phyloP scores from a whole-genome alignment of 2,888 invertebrate genomes.

The Ommatoiulus sabulosus region DNA sequence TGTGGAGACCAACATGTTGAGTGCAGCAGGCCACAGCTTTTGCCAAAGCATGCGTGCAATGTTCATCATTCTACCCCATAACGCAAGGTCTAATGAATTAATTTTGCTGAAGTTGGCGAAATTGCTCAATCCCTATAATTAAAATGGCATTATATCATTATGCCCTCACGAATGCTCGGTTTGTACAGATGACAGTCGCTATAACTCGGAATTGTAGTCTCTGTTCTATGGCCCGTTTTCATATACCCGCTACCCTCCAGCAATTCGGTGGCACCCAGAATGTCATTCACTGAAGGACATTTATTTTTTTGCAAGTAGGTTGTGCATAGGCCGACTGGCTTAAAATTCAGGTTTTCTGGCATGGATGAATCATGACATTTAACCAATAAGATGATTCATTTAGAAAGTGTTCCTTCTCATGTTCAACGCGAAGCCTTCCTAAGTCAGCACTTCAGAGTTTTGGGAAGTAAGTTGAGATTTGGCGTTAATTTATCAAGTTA shows the following conservation, averaged over 20 bases:
- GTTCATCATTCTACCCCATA: neutral
- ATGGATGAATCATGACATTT: neutral
- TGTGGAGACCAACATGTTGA: no score
- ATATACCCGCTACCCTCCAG: neutral
- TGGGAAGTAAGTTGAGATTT: no score
- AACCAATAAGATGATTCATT: neutral
- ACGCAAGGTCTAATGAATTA: constrained; percentile 12
- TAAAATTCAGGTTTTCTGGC: constrained; percentile 12
- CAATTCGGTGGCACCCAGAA: neutral
- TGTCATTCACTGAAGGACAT: constrained; percentile 3
- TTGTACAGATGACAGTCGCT: constrained; percentile 3
- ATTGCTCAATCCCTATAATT: constrained; percentile 3
- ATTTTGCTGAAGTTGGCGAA: constrained; percentile 3
- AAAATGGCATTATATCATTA: neutral
- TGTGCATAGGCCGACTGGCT: neutral
- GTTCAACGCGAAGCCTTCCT: neutral
- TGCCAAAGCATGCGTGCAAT: neutral
- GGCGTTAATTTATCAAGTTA: no score
- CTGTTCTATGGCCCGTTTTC: neutral
- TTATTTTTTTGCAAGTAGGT: neutral
- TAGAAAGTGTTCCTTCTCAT: neutral
- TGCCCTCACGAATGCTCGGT: neutral
- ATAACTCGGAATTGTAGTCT: neutral
- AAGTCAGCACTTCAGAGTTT: neutral
- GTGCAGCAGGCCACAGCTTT: neutral